Evolutionary conservation across 1,140 invertebrate genomes (phyloP), one percentile per base, ranked within the genome.

Genomic region (Callitettix versicolor): DNA sequence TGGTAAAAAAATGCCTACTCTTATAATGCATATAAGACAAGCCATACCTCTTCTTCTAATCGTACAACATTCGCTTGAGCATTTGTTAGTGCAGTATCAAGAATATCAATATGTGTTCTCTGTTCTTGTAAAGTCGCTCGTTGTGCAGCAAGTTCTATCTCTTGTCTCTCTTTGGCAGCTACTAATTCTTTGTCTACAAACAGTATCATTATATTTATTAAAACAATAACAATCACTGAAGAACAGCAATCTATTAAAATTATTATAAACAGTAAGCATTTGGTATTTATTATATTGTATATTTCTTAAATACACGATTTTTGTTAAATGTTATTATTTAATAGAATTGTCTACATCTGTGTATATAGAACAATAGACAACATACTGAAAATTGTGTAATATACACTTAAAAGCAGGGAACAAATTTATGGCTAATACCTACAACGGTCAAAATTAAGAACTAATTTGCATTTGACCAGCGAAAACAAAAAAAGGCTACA

Each of bases 61-160:
- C 86, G 76, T 18, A 92, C 82, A 42, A 94, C 87, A 69, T 91
- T 91, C 48, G 81, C 79, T 71, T 95, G 91, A 15, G 91, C 90
- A 71, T 91, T 93, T 17, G 86, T 90, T 22, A 95, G 73, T 40
- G 91, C 91, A 21, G 84, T 90, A 66, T 95, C 92, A 26, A 95
- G 74, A 61, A 95, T 92, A 64, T 92, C 90, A 65, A 95, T 94
- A 70, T 95, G 90, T 15, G 86, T 90, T 57, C 89, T 76, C 69
- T 95, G 91, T 68, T 95, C 91, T 65, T 93, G 85, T 40, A 95
- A 69, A 17, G 90, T 94, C 18, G 86, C 87, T 63, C 86, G 73
- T 68, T 94, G 90, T 0, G 90, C 89, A 22, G 85, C 80, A 57
- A 95, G 73, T 73, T 96, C 91, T 42, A 93, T 88, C 73, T 95